Base-by-base conservation (phyloP, 2,797 vertebrate species). In the Acridotheres tristis region DNA sequence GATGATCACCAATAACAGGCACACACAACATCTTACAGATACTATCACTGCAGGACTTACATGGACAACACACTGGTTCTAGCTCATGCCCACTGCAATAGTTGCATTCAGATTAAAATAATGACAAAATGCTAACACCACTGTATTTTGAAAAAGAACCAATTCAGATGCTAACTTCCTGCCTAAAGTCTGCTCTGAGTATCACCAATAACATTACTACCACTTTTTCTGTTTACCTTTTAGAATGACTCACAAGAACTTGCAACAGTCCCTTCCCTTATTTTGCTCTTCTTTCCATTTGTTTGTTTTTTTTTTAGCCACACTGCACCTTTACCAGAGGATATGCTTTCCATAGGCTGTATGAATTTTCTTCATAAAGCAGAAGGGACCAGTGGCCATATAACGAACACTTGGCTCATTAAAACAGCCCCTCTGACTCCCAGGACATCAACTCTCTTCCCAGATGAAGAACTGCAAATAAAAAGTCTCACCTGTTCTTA, bases 401-500 rank as follows among this genome's bases (percentile, higher is more conserved):
- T 2, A 74, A 43, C 45, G 66, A 79, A 62, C 40, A 48, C 17
- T 4, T 74, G 77, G 40, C 54, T 85, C 54, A 47, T 27, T 54
- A 75, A 55, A 85, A 84, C 0, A 0, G 40, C 18, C 34, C 53
- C 61, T 63, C 72, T 50, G 40, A 48, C 45, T 85, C 25, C 47
- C 62, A 23, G 17, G 32, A 69, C 43, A 86, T 5, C 50, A 69
- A 15, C 47, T 61, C 58, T 65, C 36, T 42, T 89, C 61, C 32
- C 43, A 71, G 40, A 67, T 1, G 22, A 87, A 95, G 53, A 80
- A 26, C 36, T 42, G 40, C 42, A 74, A 13, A 25, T 40, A 65
- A 76, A 85, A 91, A 30, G 1, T 51, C 98, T 98, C 96, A 99
- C 99, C 99, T 99, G 97, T 91, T 99, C 97, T 98, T 98, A 92